A percentile compares a stretch with the other conserved stretches of the same genome.
These are phyloP conservation scores for Cardiocondyla obscurior DNA, from an alignment of 1,140 invertebrate species.

Conservation along the genomic window DNA sequence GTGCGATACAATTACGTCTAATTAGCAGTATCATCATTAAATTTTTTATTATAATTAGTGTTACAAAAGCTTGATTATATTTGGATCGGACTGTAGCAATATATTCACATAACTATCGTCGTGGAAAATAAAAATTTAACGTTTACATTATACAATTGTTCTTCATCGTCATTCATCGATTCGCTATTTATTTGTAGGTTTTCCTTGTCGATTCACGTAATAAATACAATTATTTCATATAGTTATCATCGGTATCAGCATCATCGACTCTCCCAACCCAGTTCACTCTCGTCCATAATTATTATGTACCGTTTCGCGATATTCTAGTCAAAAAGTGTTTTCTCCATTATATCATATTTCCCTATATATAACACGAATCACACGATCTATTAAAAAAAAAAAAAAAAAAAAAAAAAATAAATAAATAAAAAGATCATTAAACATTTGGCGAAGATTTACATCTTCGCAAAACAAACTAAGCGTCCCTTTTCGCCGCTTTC, in stretches of 20 bases:
- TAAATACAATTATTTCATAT: constrained; percentile 73
- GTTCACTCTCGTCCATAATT: constrained; percentile 2
- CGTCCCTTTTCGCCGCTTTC: neutral
- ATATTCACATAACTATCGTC: constrained; percentile 82
- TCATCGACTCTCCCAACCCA: neutral
- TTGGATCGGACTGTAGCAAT: constrained; percentile 83
- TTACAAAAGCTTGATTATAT: constrained; percentile 84
- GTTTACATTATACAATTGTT: constrained; percentile 77
- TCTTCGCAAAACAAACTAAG: constrained; percentile 23
- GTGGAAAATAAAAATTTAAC: constrained; percentile 82
- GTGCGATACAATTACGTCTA: constrained; percentile 73
- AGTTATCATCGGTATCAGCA: constrained; percentile 20
- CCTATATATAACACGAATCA: constrained; percentile 23
- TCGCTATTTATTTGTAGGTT: constrained; percentile 49
- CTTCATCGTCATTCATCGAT: constrained; percentile 51
- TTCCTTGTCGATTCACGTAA: constrained; percentile 63
- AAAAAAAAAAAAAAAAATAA: constrained; percentile 24
- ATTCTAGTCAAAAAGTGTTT: constrained; percentile 3
- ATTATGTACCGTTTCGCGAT: constrained; percentile 14
- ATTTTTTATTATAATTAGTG: constrained; percentile 80
- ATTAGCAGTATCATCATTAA: constrained; percentile 78
- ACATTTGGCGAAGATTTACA: neutral
- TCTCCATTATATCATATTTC: neutral
- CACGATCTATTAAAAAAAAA: constrained; percentile 35
- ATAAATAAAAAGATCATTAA: constrained; percentile 40